Evolutionary conservation across 2,888 invertebrate species (phyloP), one percentile per base, ranked within the genome.

Genomic region (Ornithoptera alexandrae): DNA sequence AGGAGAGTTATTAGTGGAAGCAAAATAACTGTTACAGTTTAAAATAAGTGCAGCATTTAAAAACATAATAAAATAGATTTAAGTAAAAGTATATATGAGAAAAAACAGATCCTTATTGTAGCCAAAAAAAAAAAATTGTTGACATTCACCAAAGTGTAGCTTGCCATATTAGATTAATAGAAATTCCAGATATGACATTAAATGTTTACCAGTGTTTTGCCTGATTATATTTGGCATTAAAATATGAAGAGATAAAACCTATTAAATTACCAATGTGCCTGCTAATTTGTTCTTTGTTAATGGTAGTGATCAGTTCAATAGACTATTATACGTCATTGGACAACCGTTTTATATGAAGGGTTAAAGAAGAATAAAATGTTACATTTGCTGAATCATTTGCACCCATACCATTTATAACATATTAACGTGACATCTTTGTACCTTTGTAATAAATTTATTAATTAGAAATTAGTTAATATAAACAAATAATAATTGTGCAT

Each of bases 91-190:
- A 39, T 15, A 72, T 57, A 66, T 71, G 64, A 65, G 30, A 68
- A 59, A 67, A 69, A 65, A 65, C 70, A 75, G 71, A 68, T 73
- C 70, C 68, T 73, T 80, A 81, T 76, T 39, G 39, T 39, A 39
- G 76, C 72, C 80, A 81, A 83, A 82, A 82, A 84, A 84, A 77
- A 77, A 77, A 77, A 77, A 78, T 71, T 81, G 80, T 85, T 83
- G 79, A 83, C 86, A 83, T 82, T 88, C 86, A 89, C 92, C 92
- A 92, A 92, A 92, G 91, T 86, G 79, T 87, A 87, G 84, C 89
- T 92, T 92, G 92, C 92, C 92, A 92, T 92, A 91, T 86, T 91
- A 90, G 90, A 83, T 82, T 83, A 79, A 70, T 70, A 70, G 60
- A 67, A 64, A 70, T 67, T 70, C 57, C 56, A 60, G 60, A 64